Evolutionary conservation across 1,140 invertebrate species (phyloP).

Genomic region (Leguminivora glycinivorella): DNA sequence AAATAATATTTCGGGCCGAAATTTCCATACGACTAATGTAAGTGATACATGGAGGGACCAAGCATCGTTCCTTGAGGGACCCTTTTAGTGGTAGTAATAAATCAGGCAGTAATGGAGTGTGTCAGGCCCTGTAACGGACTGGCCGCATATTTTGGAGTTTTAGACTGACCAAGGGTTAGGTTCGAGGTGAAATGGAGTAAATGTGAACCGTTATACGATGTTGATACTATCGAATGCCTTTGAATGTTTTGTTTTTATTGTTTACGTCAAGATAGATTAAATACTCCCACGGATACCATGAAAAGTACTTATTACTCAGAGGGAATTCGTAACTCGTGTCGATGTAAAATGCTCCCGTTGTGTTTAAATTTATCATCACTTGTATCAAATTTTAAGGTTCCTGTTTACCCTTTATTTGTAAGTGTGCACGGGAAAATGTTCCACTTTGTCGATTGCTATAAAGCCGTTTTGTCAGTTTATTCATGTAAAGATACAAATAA

Average conservation of each 20-base stretch:
- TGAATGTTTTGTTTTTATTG: background rate
- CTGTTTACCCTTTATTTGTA: too few species aligned
- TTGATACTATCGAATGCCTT: slow-evolving; percentile 10
- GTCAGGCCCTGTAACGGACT: slow-evolving; percentile 24
- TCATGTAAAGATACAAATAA: too few species aligned
- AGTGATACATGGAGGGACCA: slow-evolving; percentile 46
- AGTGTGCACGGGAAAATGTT: too few species aligned
- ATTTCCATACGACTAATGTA: slow-evolving; percentile 52
- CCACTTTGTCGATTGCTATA: too few species aligned
- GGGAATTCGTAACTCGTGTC: too few species aligned
- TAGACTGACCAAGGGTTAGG: slow-evolving; percentile 27
- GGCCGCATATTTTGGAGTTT: slow-evolving; percentile 26
- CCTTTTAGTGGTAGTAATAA: slow-evolving; percentile 28
- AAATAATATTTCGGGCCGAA: slow-evolving; percentile 44
- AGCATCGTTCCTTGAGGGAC: slow-evolving; percentile 43
- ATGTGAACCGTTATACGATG: slow-evolving; percentile 12
- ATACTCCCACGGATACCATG: too few species aligned
- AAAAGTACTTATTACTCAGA: too few species aligned
- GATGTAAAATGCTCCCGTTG: too few species aligned
- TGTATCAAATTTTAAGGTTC: too few species aligned
- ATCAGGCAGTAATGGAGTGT: slow-evolving; percentile 25
- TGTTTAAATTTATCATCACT: too few species aligned
- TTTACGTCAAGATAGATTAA: too few species aligned
- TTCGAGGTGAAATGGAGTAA: slow-evolving; percentile 17
- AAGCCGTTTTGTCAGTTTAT: too few species aligned